phyloP scores from a whole-genome alignment of 2,888 invertebrate genomes.

The Sussaba pulchella region DNA sequence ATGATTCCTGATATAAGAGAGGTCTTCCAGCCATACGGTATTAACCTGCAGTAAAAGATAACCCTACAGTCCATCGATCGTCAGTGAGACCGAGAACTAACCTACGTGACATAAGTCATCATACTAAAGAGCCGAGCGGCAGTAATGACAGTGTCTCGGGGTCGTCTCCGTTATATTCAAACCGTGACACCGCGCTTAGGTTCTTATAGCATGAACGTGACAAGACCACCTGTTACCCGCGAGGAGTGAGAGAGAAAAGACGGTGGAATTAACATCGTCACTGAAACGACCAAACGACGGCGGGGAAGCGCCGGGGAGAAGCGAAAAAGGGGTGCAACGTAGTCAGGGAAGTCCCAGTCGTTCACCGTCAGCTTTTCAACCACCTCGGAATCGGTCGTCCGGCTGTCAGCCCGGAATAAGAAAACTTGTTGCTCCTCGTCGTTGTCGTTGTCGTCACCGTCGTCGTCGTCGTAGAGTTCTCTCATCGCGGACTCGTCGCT shows the following conservation, averaged over 20 bases:
- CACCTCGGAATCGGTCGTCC: constrained; percentile 54
- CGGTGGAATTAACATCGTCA: constrained; percentile 76
- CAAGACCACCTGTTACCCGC: constrained; percentile 77
- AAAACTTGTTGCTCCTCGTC: constrained; percentile 81
- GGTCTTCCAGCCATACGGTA: background rate
- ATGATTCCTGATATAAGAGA: background rate
- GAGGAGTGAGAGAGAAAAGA: constrained; percentile 50
- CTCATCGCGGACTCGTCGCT: constrained; percentile 5
- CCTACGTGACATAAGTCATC: too few relatives aligned
- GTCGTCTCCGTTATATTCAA: constrained; percentile 37
- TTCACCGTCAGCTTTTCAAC: constrained; percentile 28
- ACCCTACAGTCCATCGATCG: background rate
- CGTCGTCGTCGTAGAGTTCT: constrained; percentile 21
- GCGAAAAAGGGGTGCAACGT: constrained; percentile 21
- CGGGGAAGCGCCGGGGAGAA: constrained; percentile 38
- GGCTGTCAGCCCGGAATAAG: constrained; percentile 76
- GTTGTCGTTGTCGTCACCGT: constrained; percentile 45
- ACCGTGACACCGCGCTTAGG: constrained; percentile 56
- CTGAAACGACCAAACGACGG: constrained; percentile 24
- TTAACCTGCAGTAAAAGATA: background rate
- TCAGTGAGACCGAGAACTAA: too few relatives aligned
- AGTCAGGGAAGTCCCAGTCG: constrained; percentile 26
- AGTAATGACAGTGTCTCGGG: background rate
- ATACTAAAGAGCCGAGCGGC: background rate
- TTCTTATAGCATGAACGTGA: constrained; percentile 62